A percentile compares a stretch with the other conserved stretches of the same genome.
Evolutionary conservation across 2,888 invertebrate genomes (phyloP).

Genomic region (Clostera curtula): DNA sequence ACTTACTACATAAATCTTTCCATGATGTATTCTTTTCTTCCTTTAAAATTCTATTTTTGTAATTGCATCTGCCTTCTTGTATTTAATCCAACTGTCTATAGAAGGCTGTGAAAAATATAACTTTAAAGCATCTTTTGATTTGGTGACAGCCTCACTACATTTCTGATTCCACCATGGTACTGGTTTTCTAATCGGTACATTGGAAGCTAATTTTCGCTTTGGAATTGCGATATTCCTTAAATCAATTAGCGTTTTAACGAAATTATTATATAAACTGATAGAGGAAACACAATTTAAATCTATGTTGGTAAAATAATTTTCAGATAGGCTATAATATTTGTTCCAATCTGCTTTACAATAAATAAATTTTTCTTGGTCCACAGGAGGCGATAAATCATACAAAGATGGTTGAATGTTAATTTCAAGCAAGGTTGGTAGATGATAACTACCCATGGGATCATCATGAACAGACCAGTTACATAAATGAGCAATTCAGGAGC

Average conservation of each 20-base stretch:
- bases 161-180: slow-evolving; percentile 2
- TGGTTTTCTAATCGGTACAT: not conserved
- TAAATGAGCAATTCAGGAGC: not conserved
- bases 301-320: not conserved
- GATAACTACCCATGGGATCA: slow-evolving; percentile 10
- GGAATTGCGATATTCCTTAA: slow-evolving; percentile 2
- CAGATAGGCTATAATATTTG: not conserved
- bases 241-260: no score
- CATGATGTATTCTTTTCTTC: slow-evolving; percentile 4
- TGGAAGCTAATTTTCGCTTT: not conserved
- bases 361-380: not conserved
- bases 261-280: not conserved
- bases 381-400: not conserved
- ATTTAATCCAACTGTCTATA: slow-evolving; percentile 1
- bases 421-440: slow-evolving; percentile 9
- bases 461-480: slow-evolving; percentile 7
- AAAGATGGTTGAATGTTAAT: not conserved
- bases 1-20: slow-evolving; percentile 4
- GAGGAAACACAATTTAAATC: not conserved
- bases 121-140: not conserved
- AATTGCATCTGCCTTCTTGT: slow-evolving; percentile 5
- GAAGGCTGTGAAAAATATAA: not conserved
- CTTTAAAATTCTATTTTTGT: slow-evolving; percentile 6
- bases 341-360: not conserved
- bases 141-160: not conserved